Percentiles rank a stretch among this genome's conserved stretches.
Conservation (phyloP, 64 coral and sea anemone genomes). For the Pachyseris speciosa region DNA sequence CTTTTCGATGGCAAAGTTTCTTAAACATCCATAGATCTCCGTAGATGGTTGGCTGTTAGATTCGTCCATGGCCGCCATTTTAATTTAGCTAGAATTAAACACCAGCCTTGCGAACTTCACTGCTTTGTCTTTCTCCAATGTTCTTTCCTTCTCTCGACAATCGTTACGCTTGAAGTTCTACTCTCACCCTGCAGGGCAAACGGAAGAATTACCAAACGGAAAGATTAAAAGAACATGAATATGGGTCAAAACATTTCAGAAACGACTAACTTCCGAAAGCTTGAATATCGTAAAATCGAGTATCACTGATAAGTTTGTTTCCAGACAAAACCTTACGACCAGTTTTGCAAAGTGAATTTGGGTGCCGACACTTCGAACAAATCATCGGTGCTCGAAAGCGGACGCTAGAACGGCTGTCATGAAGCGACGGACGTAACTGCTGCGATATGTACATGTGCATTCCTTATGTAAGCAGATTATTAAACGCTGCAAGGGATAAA, state of each 20-base stretch:
- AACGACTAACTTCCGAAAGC: neutral
- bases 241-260: neutral
- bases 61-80: slow-evolving; percentile 42
- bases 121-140: neutral
- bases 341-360: neutral
- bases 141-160: neutral
- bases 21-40: neutral
- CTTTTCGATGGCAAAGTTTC: slow-evolving; percentile 90
- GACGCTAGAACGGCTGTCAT: no score
- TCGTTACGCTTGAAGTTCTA: no score
- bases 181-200: neutral
- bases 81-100: neutral
- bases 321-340: no score
- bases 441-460: neutral
- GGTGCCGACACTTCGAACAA: neutral
- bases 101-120: neutral
- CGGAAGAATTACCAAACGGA: neutral
- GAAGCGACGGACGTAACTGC: no score
- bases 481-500: neutral
- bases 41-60: neutral
- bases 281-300: neutral
- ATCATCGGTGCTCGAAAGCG: neutral
- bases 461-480: neutral
- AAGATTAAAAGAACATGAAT: neutral
- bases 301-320: no score